These are phyloP conservation scores for Schizaphis graminum DNA, from an alignment of 2,888 invertebrate species.

Conservation along the genomic window DNA sequence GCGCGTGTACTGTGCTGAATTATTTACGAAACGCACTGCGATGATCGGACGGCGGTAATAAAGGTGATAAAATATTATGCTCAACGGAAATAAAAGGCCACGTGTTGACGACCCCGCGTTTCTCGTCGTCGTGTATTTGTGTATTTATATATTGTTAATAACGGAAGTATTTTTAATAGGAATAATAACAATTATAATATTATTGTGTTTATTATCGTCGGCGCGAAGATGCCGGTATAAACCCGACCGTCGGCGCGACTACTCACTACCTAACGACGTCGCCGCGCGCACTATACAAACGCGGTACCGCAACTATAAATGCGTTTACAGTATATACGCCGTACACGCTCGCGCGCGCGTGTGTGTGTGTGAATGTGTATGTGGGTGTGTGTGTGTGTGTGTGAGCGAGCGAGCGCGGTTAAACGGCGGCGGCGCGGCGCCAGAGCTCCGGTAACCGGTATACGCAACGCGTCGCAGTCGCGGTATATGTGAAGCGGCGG, in stretches of 20 bases:
- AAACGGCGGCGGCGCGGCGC: constrained; percentile 31
- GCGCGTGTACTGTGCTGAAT: neutral
- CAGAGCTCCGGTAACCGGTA: constrained; percentile 39
- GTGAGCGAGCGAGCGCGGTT: neutral
- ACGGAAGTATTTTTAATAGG: neutral
- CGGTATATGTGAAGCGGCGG: constrained; percentile 37
- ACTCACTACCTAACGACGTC: constrained; percentile 9
- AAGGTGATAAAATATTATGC: neutral
- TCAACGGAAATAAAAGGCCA: neutral
- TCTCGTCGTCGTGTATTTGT: neutral
- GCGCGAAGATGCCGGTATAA: neutral
- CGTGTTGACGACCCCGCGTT: neutral
- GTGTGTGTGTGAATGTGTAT: neutral
- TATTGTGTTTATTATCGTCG: neutral
- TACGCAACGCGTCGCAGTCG: constrained; percentile 28
- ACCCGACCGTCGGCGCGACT: neutral
- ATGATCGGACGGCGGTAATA: neutral
- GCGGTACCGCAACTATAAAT: constrained; percentile 17
- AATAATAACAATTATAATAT: neutral
- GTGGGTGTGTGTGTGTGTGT: neutral
- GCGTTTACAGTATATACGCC: neutral
- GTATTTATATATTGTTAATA: neutral
- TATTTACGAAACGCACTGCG: neutral
- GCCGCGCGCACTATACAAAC: constrained; percentile 20
- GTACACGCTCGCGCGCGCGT: neutral